phyloP scores from a whole-genome alignment of 2,797 vertebrate genomes.

The Leptatherina wallacei region DNA sequence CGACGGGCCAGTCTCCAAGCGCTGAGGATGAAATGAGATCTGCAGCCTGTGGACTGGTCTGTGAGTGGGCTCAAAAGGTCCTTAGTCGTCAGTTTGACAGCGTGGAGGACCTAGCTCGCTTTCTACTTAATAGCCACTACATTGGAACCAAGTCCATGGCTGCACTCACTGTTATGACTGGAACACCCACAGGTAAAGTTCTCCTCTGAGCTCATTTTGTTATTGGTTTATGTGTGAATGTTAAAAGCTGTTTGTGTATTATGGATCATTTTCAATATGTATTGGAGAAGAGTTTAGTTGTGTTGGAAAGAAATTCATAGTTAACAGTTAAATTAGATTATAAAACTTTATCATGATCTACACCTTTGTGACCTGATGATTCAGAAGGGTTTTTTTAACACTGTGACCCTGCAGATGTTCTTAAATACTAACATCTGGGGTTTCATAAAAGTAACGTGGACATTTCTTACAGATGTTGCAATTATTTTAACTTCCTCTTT shows the following conservation, averaged over 20 bases:
- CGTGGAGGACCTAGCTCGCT: slow-evolving; percentile 95
- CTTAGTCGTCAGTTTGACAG: slow-evolving; percentile 97
- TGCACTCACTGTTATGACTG: slow-evolving; percentile 97
- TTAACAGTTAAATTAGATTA: neutral
- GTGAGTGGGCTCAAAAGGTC: slow-evolving; percentile 99
- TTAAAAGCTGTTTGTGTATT: neutral
- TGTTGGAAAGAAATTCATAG: neutral
- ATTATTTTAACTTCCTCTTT: neutral
- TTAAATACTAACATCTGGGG: neutral
- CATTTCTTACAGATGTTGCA: neutral
- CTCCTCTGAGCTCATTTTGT: neutral
- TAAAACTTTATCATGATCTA: neutral
- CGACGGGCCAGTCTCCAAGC: slow-evolving; percentile 90
- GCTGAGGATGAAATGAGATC: slow-evolving; percentile 96
- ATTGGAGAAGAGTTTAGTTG: neutral
- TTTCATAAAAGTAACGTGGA: neutral
- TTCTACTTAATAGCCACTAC: slow-evolving; percentile 98
- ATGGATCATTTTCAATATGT: neutral
- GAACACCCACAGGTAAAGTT: slow-evolving; percentile 91
- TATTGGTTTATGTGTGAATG: neutral
- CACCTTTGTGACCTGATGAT: neutral
- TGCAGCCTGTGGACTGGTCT: slow-evolving; percentile 95
- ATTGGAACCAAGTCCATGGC: slow-evolving; percentile 98
- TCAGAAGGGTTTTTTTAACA: neutral
- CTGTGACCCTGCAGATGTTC: neutral